These are phyloP conservation scores for Phaetusa simplex DNA, from an alignment of 2,113 vertebrate genomes.

Conservation along the genomic window DNA sequence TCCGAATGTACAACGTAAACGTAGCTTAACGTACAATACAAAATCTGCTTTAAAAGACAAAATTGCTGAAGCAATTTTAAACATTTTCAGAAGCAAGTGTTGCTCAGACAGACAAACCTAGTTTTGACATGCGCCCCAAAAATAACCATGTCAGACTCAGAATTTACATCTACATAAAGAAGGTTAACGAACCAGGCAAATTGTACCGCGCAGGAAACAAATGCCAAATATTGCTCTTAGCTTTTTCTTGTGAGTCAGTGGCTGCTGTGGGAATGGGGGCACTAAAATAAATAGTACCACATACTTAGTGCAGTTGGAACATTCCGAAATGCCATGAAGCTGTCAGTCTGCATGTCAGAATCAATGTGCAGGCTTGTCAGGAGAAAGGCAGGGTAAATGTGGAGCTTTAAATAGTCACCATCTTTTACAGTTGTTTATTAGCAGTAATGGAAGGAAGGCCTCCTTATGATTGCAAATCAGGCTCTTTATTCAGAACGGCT, in stretches of 20 bases:
- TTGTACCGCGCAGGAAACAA: slow-evolving; percentile 31
- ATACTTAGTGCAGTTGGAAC: not conserved
- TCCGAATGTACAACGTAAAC: not conserved
- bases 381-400: not conserved
- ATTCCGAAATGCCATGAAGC: slow-evolving; percentile 19
- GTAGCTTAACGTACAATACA: not conserved
- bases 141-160: slow-evolving; percentile 20
- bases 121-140: slow-evolving; percentile 23
- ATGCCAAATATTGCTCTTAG: slow-evolving; percentile 62
- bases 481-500: not conserved
- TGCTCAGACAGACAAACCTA: slow-evolving; percentile 31
- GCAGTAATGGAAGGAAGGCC: not conserved
- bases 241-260: slow-evolving; percentile 57
- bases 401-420: not conserved
- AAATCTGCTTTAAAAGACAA: not conserved
- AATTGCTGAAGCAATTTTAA: not conserved
- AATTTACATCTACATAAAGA: slow-evolving; percentile 41
- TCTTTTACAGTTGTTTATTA: not conserved
- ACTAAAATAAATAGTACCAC: slow-evolving; percentile 19
- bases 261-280: slow-evolving; percentile 9
- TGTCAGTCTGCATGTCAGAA: slow-evolving; percentile 31
- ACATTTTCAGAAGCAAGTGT: not conserved
- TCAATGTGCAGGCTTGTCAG: not conserved
- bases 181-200: slow-evolving; percentile 61
- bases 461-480: not conserved